Conservation (phyloP, 2,888 invertebrate species). For the Anoplius nigerrimus region DNA sequence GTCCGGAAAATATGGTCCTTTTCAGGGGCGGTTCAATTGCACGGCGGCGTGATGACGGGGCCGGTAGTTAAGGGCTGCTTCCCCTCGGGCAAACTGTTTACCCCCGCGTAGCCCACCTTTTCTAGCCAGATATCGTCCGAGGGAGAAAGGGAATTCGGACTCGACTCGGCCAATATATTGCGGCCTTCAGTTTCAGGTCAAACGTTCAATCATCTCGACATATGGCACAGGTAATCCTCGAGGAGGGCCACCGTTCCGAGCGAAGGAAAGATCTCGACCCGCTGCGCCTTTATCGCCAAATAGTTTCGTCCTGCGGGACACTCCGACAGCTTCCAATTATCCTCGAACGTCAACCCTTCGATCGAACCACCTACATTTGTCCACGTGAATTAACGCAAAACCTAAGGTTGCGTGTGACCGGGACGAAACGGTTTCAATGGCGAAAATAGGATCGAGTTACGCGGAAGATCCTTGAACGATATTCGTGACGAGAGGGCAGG, state of each 20-base stretch:
- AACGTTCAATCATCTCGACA: conserved; percentile 41
- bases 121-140: conserved; percentile 4
- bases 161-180: conserved; percentile 31
- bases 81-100: not conserved
- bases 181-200: conserved; percentile 41
- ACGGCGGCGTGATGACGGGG: not conserved
- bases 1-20: conserved; percentile 5
- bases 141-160: conserved; percentile 25
- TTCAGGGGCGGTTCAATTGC: not conserved
- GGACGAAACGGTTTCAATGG: too few relatives aligned
- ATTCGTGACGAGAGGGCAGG: too few relatives aligned
- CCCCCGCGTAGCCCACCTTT: not conserved
- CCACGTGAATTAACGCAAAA: too few relatives aligned
- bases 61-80: not conserved
- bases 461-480: too few relatives aligned
- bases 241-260: not conserved
- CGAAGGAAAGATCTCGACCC: not conserved
- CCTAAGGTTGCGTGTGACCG: too few relatives aligned
- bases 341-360: not conserved
- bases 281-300: not conserved
- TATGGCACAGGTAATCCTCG: conserved; percentile 9
- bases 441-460: too few relatives aligned
- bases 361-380: too few relatives aligned
- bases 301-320: not conserved
- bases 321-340: not conserved